These are phyloP conservation scores for Amphipyra berbera DNA, from an alignment of 2,888 invertebrate species.

Conservation along the genomic window DNA sequence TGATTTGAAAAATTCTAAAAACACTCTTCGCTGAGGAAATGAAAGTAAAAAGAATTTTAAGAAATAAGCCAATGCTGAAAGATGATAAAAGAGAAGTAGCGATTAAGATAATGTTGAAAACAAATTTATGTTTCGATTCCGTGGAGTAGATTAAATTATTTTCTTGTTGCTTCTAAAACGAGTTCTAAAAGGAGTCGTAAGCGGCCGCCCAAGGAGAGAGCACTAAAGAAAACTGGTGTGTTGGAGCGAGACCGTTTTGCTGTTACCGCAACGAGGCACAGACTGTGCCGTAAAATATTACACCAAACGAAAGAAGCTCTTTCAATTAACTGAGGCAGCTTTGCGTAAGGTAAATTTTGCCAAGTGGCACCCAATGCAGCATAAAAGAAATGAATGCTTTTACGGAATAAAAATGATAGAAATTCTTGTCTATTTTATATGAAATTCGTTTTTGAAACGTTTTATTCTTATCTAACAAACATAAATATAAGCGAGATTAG, in stretches of 20 bases:
- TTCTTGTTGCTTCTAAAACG: slow-evolving; percentile 81
- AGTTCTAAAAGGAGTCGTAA: slow-evolving; percentile 72
- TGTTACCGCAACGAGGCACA: slow-evolving; percentile 68
- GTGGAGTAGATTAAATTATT: slow-evolving; percentile 84
- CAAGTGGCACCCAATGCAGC: slow-evolving; percentile 75
- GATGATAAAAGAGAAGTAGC: slow-evolving; percentile 78
- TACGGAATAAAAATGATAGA: slow-evolving; percentile 15
- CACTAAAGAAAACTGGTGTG: slow-evolving; percentile 73
- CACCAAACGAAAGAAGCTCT: slow-evolving; percentile 86
- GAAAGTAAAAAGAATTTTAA: slow-evolving; percentile 69
- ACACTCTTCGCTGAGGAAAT: slow-evolving; percentile 68
- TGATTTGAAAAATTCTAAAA: slow-evolving; percentile 66
- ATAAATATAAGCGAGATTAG: slow-evolving; percentile 37
- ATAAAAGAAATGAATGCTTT: slow-evolving; percentile 51
- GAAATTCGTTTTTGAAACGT: not conserved
- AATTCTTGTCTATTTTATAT: slow-evolving; percentile 18
- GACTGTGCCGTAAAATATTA: slow-evolving; percentile 85
- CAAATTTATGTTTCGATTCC: slow-evolving; percentile 84
- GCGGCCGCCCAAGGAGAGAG: slow-evolving; percentile 72
- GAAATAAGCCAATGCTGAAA: slow-evolving; percentile 71
- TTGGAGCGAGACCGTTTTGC: slow-evolving; percentile 75
- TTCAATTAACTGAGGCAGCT: slow-evolving; percentile 87
- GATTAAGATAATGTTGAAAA: slow-evolving; percentile 84
- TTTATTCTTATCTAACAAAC: slow-evolving; percentile 2
- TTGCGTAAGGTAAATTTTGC: slow-evolving; percentile 76